These are phyloP conservation scores for Paramormyrops hopkinsi DNA, from an alignment of 2,797 vertebrate genomes.

Conservation along the genomic window DNA sequence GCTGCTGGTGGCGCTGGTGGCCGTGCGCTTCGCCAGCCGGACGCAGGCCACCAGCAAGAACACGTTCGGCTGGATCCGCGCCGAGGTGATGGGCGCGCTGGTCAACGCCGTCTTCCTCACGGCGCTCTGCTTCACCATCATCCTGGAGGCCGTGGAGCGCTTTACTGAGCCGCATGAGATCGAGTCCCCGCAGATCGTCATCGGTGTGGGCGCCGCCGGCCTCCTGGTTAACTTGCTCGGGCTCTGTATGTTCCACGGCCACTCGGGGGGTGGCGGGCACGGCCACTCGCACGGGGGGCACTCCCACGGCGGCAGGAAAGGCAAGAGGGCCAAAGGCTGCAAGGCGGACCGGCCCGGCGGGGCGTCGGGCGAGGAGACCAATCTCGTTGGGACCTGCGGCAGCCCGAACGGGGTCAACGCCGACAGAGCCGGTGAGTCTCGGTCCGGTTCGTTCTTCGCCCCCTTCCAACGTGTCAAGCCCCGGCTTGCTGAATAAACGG, in stretches of 20 bases:
- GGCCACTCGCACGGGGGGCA: constrained; percentile 65
- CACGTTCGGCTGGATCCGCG: constrained; percentile 96
- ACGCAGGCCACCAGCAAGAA: constrained; percentile 90
- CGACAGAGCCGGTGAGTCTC: constrained; percentile 50
- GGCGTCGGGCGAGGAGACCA: constrained; percentile 77
- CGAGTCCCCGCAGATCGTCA: constrained; percentile 75
- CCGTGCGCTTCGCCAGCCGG: constrained; percentile 85
- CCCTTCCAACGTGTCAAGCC: neutral
- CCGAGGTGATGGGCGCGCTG: constrained; percentile 96
- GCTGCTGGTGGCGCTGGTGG: constrained; percentile 86
- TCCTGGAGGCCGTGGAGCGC: constrained; percentile 88
- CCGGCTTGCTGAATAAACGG: neutral
- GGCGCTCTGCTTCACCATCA: constrained; percentile 92
- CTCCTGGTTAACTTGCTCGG: constrained; percentile 86
- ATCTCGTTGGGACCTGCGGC: constrained; percentile 75
- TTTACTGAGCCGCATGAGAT: constrained; percentile 89
- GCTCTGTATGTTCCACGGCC: constrained; percentile 86
- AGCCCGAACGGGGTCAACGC: constrained; percentile 48
- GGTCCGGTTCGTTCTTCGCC: constrained; percentile 4
- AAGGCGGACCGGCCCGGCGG: constrained; percentile 54
- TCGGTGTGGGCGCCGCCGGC: constrained; percentile 76
- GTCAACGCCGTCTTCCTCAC: constrained; percentile 96
- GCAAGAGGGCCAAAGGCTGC: constrained; percentile 45
- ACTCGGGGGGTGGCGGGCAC: constrained; percentile 70
- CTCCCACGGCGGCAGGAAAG: constrained; percentile 63